These are phyloP conservation scores for Aptenodytes forsteri DNA, from an alignment of 2,113 vertebrate species.

Conservation along the genomic window DNA sequence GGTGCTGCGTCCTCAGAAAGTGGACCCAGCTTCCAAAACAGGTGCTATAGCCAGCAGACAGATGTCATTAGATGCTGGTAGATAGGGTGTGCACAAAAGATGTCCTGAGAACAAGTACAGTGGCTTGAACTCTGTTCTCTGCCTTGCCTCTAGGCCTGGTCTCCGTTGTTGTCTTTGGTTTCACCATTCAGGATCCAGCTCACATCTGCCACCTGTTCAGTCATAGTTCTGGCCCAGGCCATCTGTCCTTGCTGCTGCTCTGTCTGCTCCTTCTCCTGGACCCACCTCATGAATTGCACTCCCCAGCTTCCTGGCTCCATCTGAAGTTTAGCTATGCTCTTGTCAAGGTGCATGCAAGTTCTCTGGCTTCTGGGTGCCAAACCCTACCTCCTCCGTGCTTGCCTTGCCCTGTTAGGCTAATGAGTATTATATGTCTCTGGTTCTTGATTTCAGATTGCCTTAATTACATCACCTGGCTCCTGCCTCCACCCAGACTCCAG, in stretches of 20 bases:
- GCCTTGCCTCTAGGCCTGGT: neutral
- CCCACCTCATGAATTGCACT: neutral
- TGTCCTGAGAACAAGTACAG: neutral
- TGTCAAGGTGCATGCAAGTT: neutral
- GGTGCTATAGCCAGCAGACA: neutral
- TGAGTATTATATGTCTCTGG: neutral
- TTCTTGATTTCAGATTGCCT: slow-evolving; percentile 25
- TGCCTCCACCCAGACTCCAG: slow-evolving; percentile 45
- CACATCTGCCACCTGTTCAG: neutral
- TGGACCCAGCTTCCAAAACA: neutral
- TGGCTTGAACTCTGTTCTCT: neutral
- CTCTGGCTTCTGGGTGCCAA: neutral
- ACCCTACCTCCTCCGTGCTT: neutral
- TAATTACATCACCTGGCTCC: slow-evolving; percentile 31
- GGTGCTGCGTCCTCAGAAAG: neutral
- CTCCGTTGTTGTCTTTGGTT: neutral
- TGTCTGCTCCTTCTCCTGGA: neutral
- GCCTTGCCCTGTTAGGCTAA: neutral
- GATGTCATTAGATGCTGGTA: neutral
- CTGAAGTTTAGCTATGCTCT: neutral
- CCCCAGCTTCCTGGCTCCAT: neutral
- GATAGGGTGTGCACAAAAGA: neutral
- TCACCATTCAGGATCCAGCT: neutral
- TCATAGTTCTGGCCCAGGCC: neutral
- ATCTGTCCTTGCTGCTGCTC: neutral